Base-by-base conservation (phyloP, 2,113 vertebrate species). In the Phainopepla nitens region DNA sequence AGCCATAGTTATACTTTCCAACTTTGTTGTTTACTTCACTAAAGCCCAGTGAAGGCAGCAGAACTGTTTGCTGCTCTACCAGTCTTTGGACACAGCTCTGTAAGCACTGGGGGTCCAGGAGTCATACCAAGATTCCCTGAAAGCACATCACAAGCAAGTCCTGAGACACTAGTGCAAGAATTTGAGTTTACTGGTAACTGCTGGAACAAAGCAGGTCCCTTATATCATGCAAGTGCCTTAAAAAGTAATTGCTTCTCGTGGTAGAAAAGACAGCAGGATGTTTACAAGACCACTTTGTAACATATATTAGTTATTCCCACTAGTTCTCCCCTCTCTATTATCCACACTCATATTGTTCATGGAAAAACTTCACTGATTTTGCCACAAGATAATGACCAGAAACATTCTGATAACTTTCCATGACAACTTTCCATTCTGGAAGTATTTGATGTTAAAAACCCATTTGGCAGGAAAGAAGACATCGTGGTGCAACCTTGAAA, bases 401-500 rank as follows among this genome's bases (percentile, higher is more conserved):
- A 96, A 83, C 41, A 51, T 89, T 91, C 83, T 92, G 36, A 82
- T 96, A 93, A 93, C 35, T n/a, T 68, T 69, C 86, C 90, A 82
- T 35, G 33, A 54, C 61, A 82, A 56, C 36, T 72, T 95, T 39
- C 54, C 70, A 76, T 18, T 78, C 51, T 65, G 66, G 24, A 87
- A 54, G 66, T 20, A 42, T 90, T 25, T 94, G 86, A 89, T 87
- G 47, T 49, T 82, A 88, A 87, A 93, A 97, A 89, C 61, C 39
- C 21, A 25, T 62, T 70, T 90, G 65, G 53, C 60, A 96, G 45
- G 49, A 89, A 93, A 91, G 82, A 82, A 73, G 20, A 72, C n/a
- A 62, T 2, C 24, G 0, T 10, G 83, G 94, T 77, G 57, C 14
- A 90, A 66, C 58, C 78, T 81, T 87, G 65, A 58, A 91, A 95